Base-by-base conservation (phyloP, 2,888 invertebrate species). In the Melieria omissa region DNA sequence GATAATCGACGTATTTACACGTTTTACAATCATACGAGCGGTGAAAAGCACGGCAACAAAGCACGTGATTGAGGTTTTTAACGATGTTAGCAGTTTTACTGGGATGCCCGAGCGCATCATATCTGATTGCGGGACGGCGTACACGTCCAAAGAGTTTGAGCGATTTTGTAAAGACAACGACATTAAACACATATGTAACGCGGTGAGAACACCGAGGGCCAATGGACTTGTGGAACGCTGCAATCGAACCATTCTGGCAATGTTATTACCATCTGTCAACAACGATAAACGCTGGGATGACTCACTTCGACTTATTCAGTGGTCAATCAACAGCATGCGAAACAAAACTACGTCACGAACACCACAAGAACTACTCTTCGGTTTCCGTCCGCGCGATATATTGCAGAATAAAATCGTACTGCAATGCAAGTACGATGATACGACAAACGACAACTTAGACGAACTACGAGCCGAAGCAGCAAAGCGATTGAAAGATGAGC, bases 271-370 rank as follows among this genome's bases (percentile, higher is more conserved):
- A 63, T 44, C 61, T 8, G 14, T n/a, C 42, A 45, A 68, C 7
- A 45, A 65, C 41, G 72, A 68, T 41, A 66, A 68, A 41, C 29
- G 44, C 9, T 64, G 60, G 64, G 61, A 68, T 29, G 54, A 65
- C 12, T 45, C 54, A 65, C 65, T 65, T 7, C 54, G 54, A 12
- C 45, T 44, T 45, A 44, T 61, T 5, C 45, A 61, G 29, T 61
- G 61, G 61, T 8, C 61, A 4, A 12, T 61, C 29, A 61, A 61
- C 45, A 44, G 45, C n/a, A 45, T 45, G 45, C 44, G 46, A 61
- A 61, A 61, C 12, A 61, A 61, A 12, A 61, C 61, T 14, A 61
- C 61, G 7, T 46, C 44, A 10, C 44, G 45, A 7, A 61, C 61
- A 4, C 61, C 61, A 44, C 61, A 61, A 61, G 44, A 61, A 61